Evolutionary conservation across 2,113 vertebrate species (phyloP).

Genomic region (Colistium nudipinnis): DNA sequence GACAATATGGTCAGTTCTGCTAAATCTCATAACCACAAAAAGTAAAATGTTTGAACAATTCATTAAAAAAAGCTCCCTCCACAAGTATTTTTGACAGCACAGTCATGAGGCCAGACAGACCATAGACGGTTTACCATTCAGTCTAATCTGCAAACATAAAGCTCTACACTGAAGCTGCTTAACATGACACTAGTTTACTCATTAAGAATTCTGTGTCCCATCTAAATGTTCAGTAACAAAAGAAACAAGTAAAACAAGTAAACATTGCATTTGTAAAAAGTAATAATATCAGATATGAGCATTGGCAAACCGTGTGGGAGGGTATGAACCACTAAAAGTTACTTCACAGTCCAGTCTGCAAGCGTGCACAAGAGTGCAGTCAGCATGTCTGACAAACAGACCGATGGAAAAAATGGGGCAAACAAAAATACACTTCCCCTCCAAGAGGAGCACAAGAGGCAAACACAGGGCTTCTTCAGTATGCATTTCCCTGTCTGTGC

Average conservation of each 20-base stretch:
- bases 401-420: background rate
- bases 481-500: slow-evolving; percentile 7
- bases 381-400: background rate
- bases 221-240: background rate
- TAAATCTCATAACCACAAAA: background rate
- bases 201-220: background rate
- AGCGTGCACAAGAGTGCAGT: background rate
- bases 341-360: background rate
- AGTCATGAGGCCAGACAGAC: too few species aligned
- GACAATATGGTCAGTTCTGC: background rate
- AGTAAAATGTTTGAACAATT: background rate
- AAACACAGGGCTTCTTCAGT: background rate
- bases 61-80: too few species aligned
- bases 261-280: background rate
- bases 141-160: too few species aligned
- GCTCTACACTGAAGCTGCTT: too few species aligned
- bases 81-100: too few species aligned
- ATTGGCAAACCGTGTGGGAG: background rate
- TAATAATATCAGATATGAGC: background rate
- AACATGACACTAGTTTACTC: too few species aligned
- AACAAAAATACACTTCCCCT: background rate
- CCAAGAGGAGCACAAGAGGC: background rate
- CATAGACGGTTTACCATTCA: too few species aligned
- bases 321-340: background rate
- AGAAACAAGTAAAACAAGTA: background rate